Evolutionary conservation across 1,140 invertebrate genomes (phyloP), one percentile per base, ranked within the genome.

Genomic region (Drosophila bocki): DNA sequence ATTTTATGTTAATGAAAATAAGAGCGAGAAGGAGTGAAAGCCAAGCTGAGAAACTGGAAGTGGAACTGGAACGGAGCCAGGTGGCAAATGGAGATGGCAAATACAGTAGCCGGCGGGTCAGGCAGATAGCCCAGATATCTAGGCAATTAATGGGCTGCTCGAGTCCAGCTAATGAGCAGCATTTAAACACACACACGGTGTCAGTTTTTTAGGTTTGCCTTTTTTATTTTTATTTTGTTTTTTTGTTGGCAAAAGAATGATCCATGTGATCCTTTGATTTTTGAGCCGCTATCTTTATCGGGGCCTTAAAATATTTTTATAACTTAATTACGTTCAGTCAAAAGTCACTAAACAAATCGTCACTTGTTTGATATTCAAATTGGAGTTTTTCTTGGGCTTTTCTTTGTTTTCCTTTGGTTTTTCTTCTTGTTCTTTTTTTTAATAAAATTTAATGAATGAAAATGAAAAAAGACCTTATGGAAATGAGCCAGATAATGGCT

Each of bases 1-100:
- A 91, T 90, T 90, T 90, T 90, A 91, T 90, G 86, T 85, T 80
- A 86, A 90, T 90, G 82, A 85, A 88, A 90, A 79, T 79, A 88
- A 90, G 68, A 88, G 81, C 84, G 70, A 33, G n/a, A 50, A 35
- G 48, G 44, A 74, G 84, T 90, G 85, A 88, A 88, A 90, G 81
- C 83, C 71, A 32, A 67, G 19, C 17, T 22, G 22, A 22, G 17
- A 37, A 65, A 68, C 65, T 71, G 77, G 57, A 78, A 70, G 69
- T 44, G 58, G 29, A 41, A 44, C 17, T 29, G 33, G 26, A 50
- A 32, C 51, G 26, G 11, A 44, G 35, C 47, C 3, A 8, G n/a
- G 37, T 19, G 26, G 26, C 7, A 50, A 26, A 50, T 29, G 48
- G n/a, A 39, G 37, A 45, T 33, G 17, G 32, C 45, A 67, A 76